phyloP scores from a whole-genome alignment of 2,888 invertebrate species.

The Papilio protenor region DNA sequence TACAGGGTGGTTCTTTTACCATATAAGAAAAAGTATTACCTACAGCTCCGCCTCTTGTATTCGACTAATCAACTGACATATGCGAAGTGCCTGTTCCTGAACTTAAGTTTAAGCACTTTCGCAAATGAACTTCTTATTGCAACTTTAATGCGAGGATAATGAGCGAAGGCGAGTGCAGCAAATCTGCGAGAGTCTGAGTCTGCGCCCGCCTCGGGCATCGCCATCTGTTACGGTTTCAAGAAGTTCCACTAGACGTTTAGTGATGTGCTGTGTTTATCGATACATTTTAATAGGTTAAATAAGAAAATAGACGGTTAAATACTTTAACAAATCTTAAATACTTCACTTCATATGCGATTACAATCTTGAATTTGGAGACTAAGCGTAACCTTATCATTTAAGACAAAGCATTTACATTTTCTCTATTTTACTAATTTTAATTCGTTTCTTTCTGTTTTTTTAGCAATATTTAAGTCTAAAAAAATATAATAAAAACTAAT shows the following conservation, averaged over 20 bases:
- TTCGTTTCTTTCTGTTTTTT: too few relatives aligned
- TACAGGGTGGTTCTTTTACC: not conserved
- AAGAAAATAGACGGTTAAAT: not conserved
- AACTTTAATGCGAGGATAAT: slow-evolving; percentile 42
- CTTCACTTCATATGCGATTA: too few relatives aligned
- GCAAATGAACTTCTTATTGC: slow-evolving; percentile 42
- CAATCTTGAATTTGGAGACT: too few relatives aligned
- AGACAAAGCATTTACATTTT: too few relatives aligned
- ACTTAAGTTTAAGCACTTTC: slow-evolving; percentile 30
- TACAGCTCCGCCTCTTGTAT: not conserved
- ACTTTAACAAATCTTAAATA: too few relatives aligned
- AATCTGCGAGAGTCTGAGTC: slow-evolving; percentile 53
- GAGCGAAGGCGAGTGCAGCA: slow-evolving; percentile 41
- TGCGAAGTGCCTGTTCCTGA: slow-evolving; percentile 43
- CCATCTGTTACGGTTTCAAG: slow-evolving; percentile 46
- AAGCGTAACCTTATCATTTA: too few relatives aligned
- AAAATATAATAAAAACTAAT: too few relatives aligned
- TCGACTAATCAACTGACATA: slow-evolving; percentile 45
- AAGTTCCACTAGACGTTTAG: slow-evolving; percentile 42
- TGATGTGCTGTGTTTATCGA: slow-evolving; percentile 21
- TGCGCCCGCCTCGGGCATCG: slow-evolving; percentile 39
- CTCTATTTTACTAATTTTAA: too few relatives aligned
- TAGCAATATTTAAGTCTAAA: too few relatives aligned
- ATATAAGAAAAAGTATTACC: not conserved
- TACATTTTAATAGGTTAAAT: too few relatives aligned